phyloP scores from a whole-genome alignment of 2,797 vertebrate genomes.

The Rhincodon typus region DNA sequence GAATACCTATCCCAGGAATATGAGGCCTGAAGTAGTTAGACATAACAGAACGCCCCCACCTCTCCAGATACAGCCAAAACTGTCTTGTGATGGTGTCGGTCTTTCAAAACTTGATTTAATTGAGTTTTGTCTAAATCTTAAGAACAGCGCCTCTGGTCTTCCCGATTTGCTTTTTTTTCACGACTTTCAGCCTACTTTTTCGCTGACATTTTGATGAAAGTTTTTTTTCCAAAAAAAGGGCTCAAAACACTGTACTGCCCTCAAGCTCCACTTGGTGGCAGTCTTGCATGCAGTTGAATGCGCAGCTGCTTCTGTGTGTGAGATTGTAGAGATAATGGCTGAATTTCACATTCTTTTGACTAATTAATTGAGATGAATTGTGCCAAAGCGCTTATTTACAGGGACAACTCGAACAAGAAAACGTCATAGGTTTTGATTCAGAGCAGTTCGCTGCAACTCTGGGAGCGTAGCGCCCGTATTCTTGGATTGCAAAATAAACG shows the following conservation, averaged over 20 bases:
- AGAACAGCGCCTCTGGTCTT: not conserved
- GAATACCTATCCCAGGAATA: too few species aligned
- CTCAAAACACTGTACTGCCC: not conserved
- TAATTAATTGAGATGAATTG: not conserved
- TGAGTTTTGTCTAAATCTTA: not conserved
- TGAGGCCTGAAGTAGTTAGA: too few species aligned
- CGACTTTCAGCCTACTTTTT: too few species aligned
- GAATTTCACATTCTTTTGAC: constrained; percentile 33
- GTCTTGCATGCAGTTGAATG: not conserved
- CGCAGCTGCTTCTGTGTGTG: too few species aligned
- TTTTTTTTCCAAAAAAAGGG: too few species aligned
- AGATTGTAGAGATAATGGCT: not conserved
- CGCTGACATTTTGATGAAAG: not conserved
- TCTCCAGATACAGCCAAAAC: too few species aligned
- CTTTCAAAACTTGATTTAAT: not conserved
- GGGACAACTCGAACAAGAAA: not conserved
- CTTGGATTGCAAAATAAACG: not conserved
- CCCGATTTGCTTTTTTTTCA: not conserved
- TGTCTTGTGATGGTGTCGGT: too few species aligned
- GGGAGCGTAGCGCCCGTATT: not conserved
- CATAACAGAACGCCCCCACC: too few species aligned
- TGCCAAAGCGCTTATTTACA: not conserved
- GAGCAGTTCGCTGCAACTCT: not conserved
- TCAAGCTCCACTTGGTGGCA: not conserved
- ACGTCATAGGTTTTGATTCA: not conserved